These are phyloP conservation scores for Caligus rogercresseyi DNA, from an alignment of 1,140 invertebrate genomes.

Conservation along the genomic window DNA sequence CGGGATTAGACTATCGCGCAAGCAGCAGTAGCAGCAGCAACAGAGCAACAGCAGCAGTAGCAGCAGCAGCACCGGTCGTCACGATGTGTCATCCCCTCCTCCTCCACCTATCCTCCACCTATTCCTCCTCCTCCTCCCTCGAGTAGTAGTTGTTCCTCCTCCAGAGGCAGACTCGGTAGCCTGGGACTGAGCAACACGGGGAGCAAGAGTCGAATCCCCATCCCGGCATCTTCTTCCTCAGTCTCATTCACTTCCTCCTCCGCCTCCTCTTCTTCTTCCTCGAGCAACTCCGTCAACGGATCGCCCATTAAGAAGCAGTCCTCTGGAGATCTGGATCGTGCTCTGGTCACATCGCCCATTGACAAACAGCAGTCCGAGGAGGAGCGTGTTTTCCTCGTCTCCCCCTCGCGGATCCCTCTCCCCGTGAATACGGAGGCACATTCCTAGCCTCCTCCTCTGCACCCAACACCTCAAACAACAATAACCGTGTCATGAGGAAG, in stretches of 20 bases:
- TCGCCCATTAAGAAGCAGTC: neutral
- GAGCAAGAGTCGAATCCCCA: neutral
- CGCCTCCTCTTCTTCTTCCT: conserved; percentile 15
- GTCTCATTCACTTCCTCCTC: conserved; percentile 16
- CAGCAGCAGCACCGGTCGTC: no score
- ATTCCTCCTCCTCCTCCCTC: neutral
- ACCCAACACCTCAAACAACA: conserved; percentile 21
- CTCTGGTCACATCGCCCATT: neutral
- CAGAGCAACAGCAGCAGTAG: no score
- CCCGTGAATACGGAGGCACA: conserved; percentile 18
- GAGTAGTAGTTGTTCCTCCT: no score
- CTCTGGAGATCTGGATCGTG: neutral
- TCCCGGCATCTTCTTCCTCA: conserved; percentile 6
- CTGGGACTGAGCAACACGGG: no score
- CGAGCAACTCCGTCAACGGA: no score
- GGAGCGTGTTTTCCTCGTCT: conserved; percentile 20
- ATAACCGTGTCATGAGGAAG: conserved; percentile 25
- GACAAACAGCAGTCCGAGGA: conserved; percentile 19
- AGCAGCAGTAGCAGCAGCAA: no score
- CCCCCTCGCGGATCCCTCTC: conserved; percentile 15
- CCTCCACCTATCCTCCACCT: no score
- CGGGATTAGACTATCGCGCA: neutral
- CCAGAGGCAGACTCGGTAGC: neutral
- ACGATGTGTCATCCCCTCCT: no score
- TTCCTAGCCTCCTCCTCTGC: conserved; percentile 14